Evolutionary conservation across 2,888 invertebrate genomes (phyloP), one percentile per base, ranked within the genome.

Genomic region (Acleris sparsana): DNA sequence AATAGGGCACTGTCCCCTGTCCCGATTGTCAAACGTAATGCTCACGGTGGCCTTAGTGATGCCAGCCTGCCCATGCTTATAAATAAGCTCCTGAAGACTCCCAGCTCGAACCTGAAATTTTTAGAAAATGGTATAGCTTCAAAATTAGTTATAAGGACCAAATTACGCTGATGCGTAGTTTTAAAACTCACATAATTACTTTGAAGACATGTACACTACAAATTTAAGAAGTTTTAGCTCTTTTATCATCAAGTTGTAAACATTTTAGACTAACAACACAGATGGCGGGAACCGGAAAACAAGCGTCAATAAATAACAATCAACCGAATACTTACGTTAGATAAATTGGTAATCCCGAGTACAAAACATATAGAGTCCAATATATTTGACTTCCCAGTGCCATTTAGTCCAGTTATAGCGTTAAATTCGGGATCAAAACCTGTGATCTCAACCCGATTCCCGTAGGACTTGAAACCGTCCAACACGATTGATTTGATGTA

Each of bases 401-500:
- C 99, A 88, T 99, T 99, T 55, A 99, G 91, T 1, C 99, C 99
- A 16, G 99, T 99, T 62, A 99, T 99, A 4, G 99, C 99, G 80
- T 99, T 99, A 84, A 99, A 99, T 85, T 97, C 95, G 0, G 94
- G 94, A 91, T 99, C 99, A 83, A 99, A 99, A 2, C 97, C 97
- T 71, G 95, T 95, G 59, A 99, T 95, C 89, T 98, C 98, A 0
- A 98, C 98, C 73, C 97, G 93, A 74, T 96, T 96, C 0, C 98
- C 99, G 80, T 99, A 99, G 0, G 99, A 99, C 89, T 99, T 99
- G 84, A 99, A 99, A 53, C 99, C 99, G 81, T 99, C 99, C 57
- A 99, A 91, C 44, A 97, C 94, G 75, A 99, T 96, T 1, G 96
- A 96, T 86, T 98, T 99, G 56, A 99, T 96, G 84, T 96, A 95